Conservation (phyloP, 1,140 invertebrate genomes). For the Grapholita molesta region DNA sequence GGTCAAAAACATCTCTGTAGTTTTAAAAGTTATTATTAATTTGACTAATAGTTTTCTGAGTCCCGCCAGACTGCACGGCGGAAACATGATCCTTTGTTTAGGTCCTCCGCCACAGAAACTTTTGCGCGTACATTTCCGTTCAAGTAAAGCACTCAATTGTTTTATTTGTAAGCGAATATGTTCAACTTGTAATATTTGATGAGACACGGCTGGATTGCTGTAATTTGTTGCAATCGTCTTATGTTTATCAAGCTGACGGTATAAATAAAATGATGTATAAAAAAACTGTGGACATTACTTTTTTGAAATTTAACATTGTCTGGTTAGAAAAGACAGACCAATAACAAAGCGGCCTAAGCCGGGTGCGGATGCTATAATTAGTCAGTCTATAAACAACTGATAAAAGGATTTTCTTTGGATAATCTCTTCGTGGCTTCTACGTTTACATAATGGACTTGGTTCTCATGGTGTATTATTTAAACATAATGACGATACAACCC, state of each 20-base stretch:
- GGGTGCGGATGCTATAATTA: no score
- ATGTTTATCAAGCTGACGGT: background rate
- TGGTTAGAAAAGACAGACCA: no score
- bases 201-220: background rate
- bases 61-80: constrained; percentile 19
- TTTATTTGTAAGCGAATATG: constrained; percentile 5
- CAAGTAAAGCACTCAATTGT: background rate
- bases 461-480: background rate
- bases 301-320: no score
- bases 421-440: no score
- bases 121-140: constrained; percentile 15
- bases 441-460: no score
- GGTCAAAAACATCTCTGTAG: no score
- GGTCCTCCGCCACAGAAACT: constrained; percentile 21
- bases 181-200: background rate
- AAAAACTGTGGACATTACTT: no score
- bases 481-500: background rate
- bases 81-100: constrained; percentile 23
- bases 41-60: background rate
- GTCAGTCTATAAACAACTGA: no score
- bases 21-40: background rate
- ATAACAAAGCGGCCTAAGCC: no score
- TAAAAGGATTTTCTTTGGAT: no score
- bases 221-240: background rate
- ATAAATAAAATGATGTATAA: no score